Base-by-base conservation (phyloP, 2,797 vertebrate genomes). In the Lophotriccus pileatus region DNA sequence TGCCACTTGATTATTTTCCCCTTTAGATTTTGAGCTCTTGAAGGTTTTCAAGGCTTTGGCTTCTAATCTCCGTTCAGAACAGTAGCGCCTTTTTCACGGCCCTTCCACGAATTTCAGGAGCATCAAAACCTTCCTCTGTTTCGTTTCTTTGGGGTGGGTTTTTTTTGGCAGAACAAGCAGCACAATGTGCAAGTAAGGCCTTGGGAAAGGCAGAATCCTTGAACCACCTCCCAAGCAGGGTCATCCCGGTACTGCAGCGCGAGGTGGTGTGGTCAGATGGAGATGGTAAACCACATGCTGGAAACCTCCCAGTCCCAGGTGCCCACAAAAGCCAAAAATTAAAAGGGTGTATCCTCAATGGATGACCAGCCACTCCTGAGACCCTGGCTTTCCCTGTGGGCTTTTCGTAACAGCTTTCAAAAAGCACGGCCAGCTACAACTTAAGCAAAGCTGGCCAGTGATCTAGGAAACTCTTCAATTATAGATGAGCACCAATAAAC, bases 401-500 rank as follows among this genome's bases (percentile, higher is more conserved):
- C 34, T 85, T 93, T 95, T 81, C 85, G 67, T 98, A 98, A 97
- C 96, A 97, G 97, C 97, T 98, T 98, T 97, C 94, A 91, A 93
- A 94, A 94, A 96, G 87, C 70, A 60, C 0, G 24, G 96, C 97
- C 95, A 85, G 95, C 96, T 96, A 96, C 50, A 93, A 95, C 96
- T 97, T 97, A 97, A 93, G 93, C 96, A 97, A 96, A 97, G 96
- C 97, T 98, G 98, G 98, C 97, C 96, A 89, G 22, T 89, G 95
- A 98, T 97, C 96, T 97, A 97, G 97, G 97, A 98, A 98, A 96
- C 89, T 85, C 93, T 96, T 98, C 97, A 98, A 98, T 98, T 98
- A 98, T 98, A 97, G 79, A 98, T 98, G 97, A 98, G 94, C 94
- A 96, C 96, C 97, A 98, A 98, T 98, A 98, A 98, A 97, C 98